phyloP scores from a whole-genome alignment of 2,797 vertebrate genomes.

The Picus viridis region DNA sequence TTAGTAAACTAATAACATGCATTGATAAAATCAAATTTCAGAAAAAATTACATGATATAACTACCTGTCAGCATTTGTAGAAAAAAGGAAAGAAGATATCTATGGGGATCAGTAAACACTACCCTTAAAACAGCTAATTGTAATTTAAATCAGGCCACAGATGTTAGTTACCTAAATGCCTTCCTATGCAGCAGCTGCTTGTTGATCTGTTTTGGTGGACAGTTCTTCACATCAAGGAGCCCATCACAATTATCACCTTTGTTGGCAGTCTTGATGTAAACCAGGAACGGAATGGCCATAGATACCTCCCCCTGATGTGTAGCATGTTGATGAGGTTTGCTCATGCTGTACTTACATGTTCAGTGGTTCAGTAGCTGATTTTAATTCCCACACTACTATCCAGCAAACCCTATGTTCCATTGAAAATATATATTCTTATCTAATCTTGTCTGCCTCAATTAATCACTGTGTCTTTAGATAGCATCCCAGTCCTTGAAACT shows the following conservation, averaged over 20 bases:
- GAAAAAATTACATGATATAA: conserved; percentile 22
- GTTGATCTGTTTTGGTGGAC: conserved; percentile 12
- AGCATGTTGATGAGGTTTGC: conserved; percentile 25
- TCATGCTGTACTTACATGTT: neutral
- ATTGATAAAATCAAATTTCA: conserved; percentile 35
- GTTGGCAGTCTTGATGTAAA: neutral
- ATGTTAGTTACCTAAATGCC: neutral
- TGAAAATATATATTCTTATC: neutral
- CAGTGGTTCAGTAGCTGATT: neutral
- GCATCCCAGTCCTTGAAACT: neutral
- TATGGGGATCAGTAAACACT: neutral
- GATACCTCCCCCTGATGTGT: neutral
- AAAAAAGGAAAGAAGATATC: neutral
- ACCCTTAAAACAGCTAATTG: neutral
- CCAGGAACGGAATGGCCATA: neutral
- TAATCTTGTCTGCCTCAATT: neutral
- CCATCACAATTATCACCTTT: neutral
- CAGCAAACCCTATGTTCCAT: neutral
- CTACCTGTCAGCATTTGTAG: neutral
- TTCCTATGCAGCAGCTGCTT: conserved; percentile 22
- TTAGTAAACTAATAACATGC: neutral
- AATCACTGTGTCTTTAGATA: neutral
- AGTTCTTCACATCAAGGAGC: conserved; percentile 4
- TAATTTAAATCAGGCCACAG: conserved; percentile 25
- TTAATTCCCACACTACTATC: neutral